These are phyloP conservation scores for Bufo bufo DNA, from an alignment of 2,113 vertebrate genomes.

Conservation along the genomic window DNA sequence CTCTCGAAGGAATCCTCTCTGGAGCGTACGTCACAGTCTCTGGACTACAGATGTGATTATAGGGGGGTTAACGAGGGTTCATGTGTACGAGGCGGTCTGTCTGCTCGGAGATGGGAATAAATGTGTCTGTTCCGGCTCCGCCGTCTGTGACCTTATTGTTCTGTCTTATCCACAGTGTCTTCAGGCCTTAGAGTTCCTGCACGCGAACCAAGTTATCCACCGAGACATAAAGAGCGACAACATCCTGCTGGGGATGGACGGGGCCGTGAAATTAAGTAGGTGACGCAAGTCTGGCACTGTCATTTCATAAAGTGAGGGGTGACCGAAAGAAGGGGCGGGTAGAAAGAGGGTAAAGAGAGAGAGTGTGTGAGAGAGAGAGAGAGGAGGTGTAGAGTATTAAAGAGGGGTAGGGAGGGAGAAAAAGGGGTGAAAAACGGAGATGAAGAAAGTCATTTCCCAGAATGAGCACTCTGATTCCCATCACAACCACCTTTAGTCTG, in stretches of 20 bases:
- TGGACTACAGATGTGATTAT: neutral
- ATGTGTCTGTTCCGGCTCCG: neutral
- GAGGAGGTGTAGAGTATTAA: too few species aligned
- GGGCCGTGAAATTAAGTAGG: constrained; percentile 97
- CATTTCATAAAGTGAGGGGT: neutral
- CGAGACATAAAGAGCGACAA: constrained; percentile 99
- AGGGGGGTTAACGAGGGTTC: neutral
- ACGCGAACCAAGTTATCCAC: constrained; percentile 97
- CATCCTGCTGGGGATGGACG: constrained; percentile 96
- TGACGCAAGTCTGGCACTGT: neutral
- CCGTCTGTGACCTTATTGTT: neutral
- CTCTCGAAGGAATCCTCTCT: neutral
- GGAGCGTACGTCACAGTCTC: neutral
- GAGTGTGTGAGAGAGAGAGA: too few species aligned
- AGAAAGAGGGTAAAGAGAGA: too few species aligned
- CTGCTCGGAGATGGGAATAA: neutral
- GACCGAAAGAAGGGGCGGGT: too few species aligned
- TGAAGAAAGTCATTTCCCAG: too few species aligned
- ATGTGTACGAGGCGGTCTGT: neutral
- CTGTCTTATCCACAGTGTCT: constrained; percentile 79
- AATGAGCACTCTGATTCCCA: too few species aligned
- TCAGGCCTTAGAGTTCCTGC: constrained; percentile 95
- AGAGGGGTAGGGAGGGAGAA: too few species aligned
- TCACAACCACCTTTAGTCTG: too few species aligned
- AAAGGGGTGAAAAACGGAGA: too few species aligned